These are phyloP conservation scores for Drosophila ercepeae DNA, from an alignment of 1,140 invertebrate species.

Conservation along the genomic window DNA sequence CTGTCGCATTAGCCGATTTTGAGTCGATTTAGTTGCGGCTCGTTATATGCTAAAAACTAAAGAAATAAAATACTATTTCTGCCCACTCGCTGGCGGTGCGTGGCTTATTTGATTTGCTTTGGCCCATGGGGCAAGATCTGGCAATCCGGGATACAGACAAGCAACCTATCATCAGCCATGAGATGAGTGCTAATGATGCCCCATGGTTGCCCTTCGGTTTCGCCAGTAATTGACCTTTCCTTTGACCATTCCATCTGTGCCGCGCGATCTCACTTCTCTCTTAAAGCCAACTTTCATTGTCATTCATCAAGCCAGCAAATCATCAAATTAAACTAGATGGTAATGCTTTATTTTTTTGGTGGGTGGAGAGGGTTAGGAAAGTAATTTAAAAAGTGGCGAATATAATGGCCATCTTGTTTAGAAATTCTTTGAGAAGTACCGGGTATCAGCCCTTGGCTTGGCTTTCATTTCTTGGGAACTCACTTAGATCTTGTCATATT, in stretches of 20 bases:
- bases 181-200: conserved; percentile 30
- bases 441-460: too few species aligned
- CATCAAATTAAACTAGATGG: neutral
- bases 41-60: conserved; percentile 11
- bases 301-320: neutral
- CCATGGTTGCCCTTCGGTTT: conserved; percentile 9
- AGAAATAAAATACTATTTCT: neutral
- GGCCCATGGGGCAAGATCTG: neutral
- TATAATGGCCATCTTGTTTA: too few species aligned
- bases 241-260: conserved; percentile 6
- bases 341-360: too few species aligned
- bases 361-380: too few species aligned
- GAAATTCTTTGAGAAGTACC: neutral
- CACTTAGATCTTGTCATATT: neutral
- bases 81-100: conserved; percentile 31
- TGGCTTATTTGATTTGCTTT: conserved; percentile 34
- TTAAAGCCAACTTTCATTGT: conserved; percentile 28
- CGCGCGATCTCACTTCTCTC: too few species aligned
- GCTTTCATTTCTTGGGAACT: too few species aligned
- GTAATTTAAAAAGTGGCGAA: neutral
- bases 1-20: conserved; percentile 51
- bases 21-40: conserved; percentile 38
- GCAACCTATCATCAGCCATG: conserved; percentile 4
- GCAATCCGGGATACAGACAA: too few species aligned
- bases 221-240: conserved; percentile 24